Conservation (phyloP, 2,888 invertebrate species). For the Steinernema hermaphroditum region DNA sequence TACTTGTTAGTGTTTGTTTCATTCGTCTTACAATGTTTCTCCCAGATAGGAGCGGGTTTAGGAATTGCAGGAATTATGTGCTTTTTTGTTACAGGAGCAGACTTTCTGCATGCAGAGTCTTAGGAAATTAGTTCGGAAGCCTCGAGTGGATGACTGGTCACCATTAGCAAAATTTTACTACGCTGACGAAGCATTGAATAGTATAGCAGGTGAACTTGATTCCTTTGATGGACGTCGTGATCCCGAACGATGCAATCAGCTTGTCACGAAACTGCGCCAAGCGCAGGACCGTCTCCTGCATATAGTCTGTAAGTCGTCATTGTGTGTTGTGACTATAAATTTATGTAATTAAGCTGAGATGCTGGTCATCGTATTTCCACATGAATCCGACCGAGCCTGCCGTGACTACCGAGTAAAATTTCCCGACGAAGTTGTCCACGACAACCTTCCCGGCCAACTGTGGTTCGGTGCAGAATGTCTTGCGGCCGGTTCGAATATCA, state of each 20-base stretch:
- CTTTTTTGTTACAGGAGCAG: not conserved
- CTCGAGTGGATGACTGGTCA: conserved; percentile 64
- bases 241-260: conserved; percentile 89
- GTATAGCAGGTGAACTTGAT: conserved; percentile 90
- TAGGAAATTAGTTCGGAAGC: conserved; percentile 64
- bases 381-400: conserved; percentile 64
- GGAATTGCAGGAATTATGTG: no score
- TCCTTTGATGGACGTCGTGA: conserved; percentile 99
- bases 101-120: conserved; percentile 57
- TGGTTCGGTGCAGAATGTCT: conserved; percentile 99
- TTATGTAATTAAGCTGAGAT: conserved; percentile 62
- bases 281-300: conserved; percentile 74
- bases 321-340: not conserved
- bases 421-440: conserved; percentile 96
- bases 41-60: no score
- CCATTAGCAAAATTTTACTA: conserved; percentile 78
- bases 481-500: conserved; percentile 95
- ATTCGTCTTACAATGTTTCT: no score
- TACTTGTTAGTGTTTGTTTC: no score
- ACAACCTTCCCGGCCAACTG: conserved; percentile 93
- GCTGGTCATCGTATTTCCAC: conserved; percentile 61
- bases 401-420: conserved; percentile 96
- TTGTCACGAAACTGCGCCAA: conserved; percentile 90
- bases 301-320: conserved; percentile 60
- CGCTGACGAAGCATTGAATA: conserved; percentile 92